Percentiles rank a stretch among this genome's conserved stretches.
phyloP scores from a whole-genome alignment of 2,888 invertebrate species.

The Thelaira solivaga region DNA sequence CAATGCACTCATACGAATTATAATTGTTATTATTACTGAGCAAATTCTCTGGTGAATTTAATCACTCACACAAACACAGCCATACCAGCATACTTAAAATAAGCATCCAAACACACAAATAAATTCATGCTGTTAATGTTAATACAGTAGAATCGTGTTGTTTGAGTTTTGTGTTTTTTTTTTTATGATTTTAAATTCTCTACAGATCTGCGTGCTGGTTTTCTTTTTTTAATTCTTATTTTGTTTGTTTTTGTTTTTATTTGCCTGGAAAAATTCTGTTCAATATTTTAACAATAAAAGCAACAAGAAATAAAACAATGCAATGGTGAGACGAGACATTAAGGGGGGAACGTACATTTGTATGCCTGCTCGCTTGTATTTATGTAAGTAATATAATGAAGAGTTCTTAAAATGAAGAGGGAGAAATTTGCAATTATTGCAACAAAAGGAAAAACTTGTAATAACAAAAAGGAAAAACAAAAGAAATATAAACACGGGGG shows the following conservation, averaged over 20 bases:
- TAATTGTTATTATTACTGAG: conserved; percentile 9
- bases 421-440: neutral
- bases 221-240: neutral
- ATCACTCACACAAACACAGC: neutral
- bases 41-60: conserved; percentile 35
- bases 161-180: conserved; percentile 16
- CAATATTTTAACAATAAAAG: conserved; percentile 5
- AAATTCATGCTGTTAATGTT: neutral
- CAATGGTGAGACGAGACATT: too few relatives aligned
- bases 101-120: neutral
- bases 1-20: conserved; percentile 29
- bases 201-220: neutral
- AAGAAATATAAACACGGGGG: neutral
- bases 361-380: too few relatives aligned
- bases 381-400: neutral
- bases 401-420: neutral
- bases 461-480: neutral
- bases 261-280: neutral
- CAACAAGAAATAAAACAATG: neutral
- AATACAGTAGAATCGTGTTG: neutral
- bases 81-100: neutral
- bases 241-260: neutral
- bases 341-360: too few relatives aligned
- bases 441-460: neutral
- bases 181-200: conserved; percentile 17